Evolutionary conservation across 1,140 invertebrate species (phyloP).

Genomic region (Drosophila gunungcola): DNA sequence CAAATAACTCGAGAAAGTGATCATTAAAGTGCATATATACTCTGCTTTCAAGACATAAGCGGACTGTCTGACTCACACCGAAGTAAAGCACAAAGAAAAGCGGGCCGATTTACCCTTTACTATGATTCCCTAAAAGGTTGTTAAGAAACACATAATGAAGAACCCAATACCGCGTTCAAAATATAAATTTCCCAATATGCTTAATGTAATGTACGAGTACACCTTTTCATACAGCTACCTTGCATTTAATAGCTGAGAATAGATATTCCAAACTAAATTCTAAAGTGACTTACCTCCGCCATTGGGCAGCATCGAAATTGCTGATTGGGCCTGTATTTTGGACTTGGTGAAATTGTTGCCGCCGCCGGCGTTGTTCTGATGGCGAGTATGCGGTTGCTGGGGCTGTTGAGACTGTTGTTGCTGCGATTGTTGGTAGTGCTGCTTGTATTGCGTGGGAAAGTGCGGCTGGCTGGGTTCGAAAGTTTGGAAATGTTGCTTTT

Average conservation of each 20-base stretch:
- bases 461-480: slow-evolving; percentile 41
- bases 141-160: neutral
- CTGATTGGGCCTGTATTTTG: slow-evolving; percentile 27
- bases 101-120: neutral
- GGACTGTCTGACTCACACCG: slow-evolving; percentile 17
- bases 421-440: slow-evolving; percentile 34
- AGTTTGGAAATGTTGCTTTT: slow-evolving; percentile 48
- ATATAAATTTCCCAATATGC: no score
- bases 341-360: slow-evolving; percentile 31
- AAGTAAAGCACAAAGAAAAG: slow-evolving; percentile 2
- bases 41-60: slow-evolving; percentile 28
- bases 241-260: neutral
- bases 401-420: slow-evolving; percentile 15
- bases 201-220: no score
- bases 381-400: slow-evolving; percentile 18
- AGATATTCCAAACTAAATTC: neutral
- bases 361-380: slow-evolving; percentile 37
- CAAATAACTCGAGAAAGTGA: slow-evolving; percentile 40
- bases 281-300: slow-evolving; percentile 56
- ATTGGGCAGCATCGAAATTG: slow-evolving; percentile 59
- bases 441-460: slow-evolving; percentile 30
- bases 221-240: no score
- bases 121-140: neutral
- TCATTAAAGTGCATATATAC: slow-evolving; percentile 37
- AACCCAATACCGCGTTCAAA: no score